Percentiles rank a stretch among this genome's conserved stretches.
Conservation (phyloP, 2,113 vertebrate genomes). For the Catharus fuscescens region DNA sequence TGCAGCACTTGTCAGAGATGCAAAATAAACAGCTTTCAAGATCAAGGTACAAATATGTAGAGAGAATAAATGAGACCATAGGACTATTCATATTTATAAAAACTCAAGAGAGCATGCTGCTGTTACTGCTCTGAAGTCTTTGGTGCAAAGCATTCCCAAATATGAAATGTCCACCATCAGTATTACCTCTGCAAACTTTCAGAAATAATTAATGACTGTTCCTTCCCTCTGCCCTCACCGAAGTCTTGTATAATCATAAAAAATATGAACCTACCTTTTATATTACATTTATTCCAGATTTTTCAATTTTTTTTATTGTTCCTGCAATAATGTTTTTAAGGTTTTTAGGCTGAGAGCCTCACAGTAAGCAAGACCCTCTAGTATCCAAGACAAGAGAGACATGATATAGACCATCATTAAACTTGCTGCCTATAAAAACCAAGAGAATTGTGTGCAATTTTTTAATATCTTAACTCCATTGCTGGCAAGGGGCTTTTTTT, state of each 20-base stretch:
- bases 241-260: neutral
- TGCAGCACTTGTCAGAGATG: neutral
- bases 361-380: neutral
- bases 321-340: neutral
- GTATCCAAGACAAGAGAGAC: neutral
- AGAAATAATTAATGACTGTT: neutral
- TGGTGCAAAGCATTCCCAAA: neutral
- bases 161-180: neutral
- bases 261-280: neutral
- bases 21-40: neutral
- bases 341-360: neutral
- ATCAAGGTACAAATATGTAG: neutral
- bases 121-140: neutral
- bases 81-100: neutral
- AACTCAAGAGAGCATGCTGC: neutral
- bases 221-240: fast-evolving
- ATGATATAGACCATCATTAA: neutral
- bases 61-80: neutral
- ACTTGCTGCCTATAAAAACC: neutral
- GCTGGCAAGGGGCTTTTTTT: neutral
- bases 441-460: neutral
- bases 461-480: neutral
- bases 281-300: neutral
- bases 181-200: neutral
- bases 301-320: neutral